Conservation (phyloP, 2,797 vertebrate species). For the Coregonus suidteri region DNA sequence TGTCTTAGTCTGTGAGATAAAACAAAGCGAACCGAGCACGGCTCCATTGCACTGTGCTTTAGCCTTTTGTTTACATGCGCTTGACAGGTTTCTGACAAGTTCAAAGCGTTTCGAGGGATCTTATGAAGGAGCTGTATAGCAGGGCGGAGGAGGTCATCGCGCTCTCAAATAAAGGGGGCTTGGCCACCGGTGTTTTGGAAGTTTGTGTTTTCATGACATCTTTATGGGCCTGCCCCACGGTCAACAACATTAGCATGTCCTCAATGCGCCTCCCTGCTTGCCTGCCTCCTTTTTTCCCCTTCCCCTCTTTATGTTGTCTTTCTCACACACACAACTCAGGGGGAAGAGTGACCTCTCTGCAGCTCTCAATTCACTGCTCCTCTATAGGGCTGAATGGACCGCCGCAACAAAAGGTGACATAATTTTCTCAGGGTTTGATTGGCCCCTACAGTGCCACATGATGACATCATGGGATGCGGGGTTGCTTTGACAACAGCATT, state of each 20-base stretch:
- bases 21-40: conserved; percentile 53
- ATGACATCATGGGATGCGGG: conserved; percentile 88
- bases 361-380: conserved; percentile 86
- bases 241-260: conserved; percentile 81
- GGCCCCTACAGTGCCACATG: conserved; percentile 73
- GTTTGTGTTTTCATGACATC: conserved; percentile 80
- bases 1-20: conserved; percentile 55
- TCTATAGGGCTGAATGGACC: conserved; percentile 88
- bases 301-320: conserved; percentile 43
- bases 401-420: conserved; percentile 88
- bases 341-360: conserved; percentile 76
- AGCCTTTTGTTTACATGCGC: conserved; percentile 53
- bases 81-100: conserved; percentile 65
- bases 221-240: conserved; percentile 79
- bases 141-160: conserved; percentile 54
- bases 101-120: conserved; percentile 63
- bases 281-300: conserved; percentile 48
- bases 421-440: conserved; percentile 82
- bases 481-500: conserved; percentile 80
- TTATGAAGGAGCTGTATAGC: conserved; percentile 68
- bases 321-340: conserved; percentile 22
- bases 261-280: conserved; percentile 73
- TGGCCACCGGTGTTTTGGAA: conserved; percentile 63
- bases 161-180: conserved; percentile 7
- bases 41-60: conserved; percentile 45